Evolutionary conservation across 2,797 vertebrate genomes (phyloP).

Genomic region (Pitangus sulphuratus): DNA sequence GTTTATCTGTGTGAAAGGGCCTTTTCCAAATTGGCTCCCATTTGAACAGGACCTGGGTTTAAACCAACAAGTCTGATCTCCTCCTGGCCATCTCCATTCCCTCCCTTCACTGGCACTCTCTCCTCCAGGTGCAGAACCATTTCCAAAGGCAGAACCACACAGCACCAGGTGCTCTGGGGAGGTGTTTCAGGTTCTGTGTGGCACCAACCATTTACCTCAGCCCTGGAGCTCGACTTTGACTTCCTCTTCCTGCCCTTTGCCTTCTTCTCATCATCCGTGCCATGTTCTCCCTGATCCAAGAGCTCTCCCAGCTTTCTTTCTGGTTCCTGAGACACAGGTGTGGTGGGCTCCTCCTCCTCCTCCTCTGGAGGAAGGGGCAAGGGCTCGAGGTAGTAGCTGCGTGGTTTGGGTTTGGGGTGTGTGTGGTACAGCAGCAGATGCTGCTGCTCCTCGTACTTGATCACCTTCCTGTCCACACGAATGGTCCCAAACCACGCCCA

Average conservation of each 20-base stretch:
- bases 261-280: constrained; percentile 74
- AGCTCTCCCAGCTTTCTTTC: constrained; percentile 74
- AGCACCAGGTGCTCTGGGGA: accelerated
- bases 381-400: constrained; percentile 80
- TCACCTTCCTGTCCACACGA: constrained; percentile 73
- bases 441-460: constrained; percentile 78
- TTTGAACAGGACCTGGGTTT: neutral
- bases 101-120: no score
- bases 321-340: constrained; percentile 76
- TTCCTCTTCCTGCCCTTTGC: constrained; percentile 77
- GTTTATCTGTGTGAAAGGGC: neutral
- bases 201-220: constrained; percentile 69
- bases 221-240: constrained; percentile 69
- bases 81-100: neutral
- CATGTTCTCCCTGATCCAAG: constrained; percentile 69
- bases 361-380: constrained; percentile 78
- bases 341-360: constrained; percentile 76
- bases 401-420: constrained; percentile 76
- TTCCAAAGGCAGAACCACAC: neutral
- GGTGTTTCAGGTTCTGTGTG: neutral
- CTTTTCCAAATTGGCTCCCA: neutral
- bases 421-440: constrained; percentile 78
- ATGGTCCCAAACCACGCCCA: constrained; percentile 82
- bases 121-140: neutral
- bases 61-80: neutral